These are phyloP conservation scores for Pseudochirops cupreus DNA, from an alignment of 2,797 vertebrate species.

Conservation along the genomic window DNA sequence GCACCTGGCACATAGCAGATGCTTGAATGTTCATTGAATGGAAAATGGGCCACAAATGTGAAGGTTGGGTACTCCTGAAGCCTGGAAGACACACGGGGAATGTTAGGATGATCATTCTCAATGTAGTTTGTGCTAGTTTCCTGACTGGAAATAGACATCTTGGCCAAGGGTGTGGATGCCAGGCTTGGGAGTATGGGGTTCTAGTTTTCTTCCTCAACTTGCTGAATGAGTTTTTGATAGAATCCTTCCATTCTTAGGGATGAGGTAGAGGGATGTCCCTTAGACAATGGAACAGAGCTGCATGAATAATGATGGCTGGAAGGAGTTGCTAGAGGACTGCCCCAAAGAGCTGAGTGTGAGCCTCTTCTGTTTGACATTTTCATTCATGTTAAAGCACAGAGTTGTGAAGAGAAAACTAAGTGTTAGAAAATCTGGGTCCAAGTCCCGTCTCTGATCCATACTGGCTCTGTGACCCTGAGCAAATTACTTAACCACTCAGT, in stretches of 20 bases:
- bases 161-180: not conserved
- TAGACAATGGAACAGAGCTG: not conserved
- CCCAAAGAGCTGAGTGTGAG: not conserved
- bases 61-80: not conserved
- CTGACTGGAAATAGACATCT: not conserved
- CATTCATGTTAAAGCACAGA: not conserved
- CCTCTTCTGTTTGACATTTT: not conserved
- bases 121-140: not conserved
- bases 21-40: not conserved
- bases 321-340: not conserved
- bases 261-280: not conserved
- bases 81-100: not conserved
- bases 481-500: not conserved
- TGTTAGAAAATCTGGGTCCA: not conserved
- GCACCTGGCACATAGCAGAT: not conserved
- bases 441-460: not conserved
- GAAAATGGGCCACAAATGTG: not conserved
- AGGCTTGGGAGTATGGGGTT: not conserved
- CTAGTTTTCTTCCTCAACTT: not conserved
- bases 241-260: not conserved
- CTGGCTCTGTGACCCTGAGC: not conserved
- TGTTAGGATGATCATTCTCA: not conserved
- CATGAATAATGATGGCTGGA: not conserved
- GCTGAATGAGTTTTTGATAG: not conserved
- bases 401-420: not conserved